Evolutionary conservation across 2,113 vertebrate species (phyloP), one percentile per base, ranked within the genome.

Genomic region (Ceuthmochares aereus): DNA sequence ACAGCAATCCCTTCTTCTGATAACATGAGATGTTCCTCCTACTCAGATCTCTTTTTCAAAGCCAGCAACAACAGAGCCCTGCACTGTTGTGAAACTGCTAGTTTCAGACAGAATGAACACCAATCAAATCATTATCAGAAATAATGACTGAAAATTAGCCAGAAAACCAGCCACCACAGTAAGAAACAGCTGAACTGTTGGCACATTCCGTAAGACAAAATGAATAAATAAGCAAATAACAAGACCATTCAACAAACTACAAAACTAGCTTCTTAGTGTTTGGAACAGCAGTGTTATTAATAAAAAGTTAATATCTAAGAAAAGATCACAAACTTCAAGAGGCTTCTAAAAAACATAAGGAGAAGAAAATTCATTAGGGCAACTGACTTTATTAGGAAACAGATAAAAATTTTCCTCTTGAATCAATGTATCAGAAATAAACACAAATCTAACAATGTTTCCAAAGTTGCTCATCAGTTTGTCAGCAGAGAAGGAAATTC

Each of bases 121-220:
- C 82, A 93, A 93, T 79, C 49, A 88, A 91, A 63, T 25, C 87
- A 83, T 85, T 93, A 85, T 63, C 42, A 93, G 78, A 90, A 91
- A 91, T 52, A 91, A 91, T 77, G 67, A 90, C 7, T 59, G 70
- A 85, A 89, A 95, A 95, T 91, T 49, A 96, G 74, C 81, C 62
- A 87, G 80, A 63, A 47, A 87, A 52, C 18, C 37, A 86, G 69
- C 52, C 52, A 92, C 37, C 37, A 63, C 36, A 74, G 60, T 20
- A 36, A 56, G 73, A 89, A 22, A 84, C 77, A 86, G 89, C 86
- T 82, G 66, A 91, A 85, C 74, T 73, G 55, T 13, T 96, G 84
- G 67, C 87, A 90, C 51, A 30, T 79, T 85, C 74, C 54, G 1
- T 12, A 55, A 51, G 62, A 63, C 17, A 7, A 89, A 93, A 91